Evolutionary conservation across 2,113 vertebrate species (phyloP), one percentile per base, ranked within the genome.

Genomic region (Tinamus guttatus): DNA sequence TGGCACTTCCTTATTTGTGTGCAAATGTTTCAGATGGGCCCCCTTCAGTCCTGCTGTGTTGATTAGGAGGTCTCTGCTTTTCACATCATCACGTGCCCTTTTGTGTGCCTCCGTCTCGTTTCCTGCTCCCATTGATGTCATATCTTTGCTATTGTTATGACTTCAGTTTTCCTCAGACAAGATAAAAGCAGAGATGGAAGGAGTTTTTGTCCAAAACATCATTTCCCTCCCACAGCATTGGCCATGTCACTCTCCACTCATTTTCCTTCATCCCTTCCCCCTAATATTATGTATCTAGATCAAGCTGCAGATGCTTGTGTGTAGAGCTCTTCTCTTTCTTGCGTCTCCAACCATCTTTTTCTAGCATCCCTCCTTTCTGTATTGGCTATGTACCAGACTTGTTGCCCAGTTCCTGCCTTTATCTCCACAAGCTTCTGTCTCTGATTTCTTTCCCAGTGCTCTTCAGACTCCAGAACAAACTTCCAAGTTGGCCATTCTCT

Each of bases 381-480:
- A 70, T 95, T 93, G 88, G 88, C 59, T 12, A 0, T 4, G 25
- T 40, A 73, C n/a, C 78, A 87, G 77, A 62, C 58, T 69, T 81
- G 34, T 49, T 86, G 77, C 62, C 83, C 67, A 86, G 21, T 84
- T 94, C 62, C 85, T 90, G 77, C 54, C 77, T 94, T 82, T 92
- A 65, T 90, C 82, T 79, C 62, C 87, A 81, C 58, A 68, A 88
- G 65, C 16, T 27, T 81, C 76, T 92, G 58, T 87, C 86, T 89
- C 92, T 95, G 86, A 74, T 95, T 95, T 90, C 95, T 92, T 90
- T 96, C 88, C 90, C 92, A 90, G 83, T 32, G 58, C 19, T 96
- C 88, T 93, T 96, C 75, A 92, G 69, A 83, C 69, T 96, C 77
- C 83, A 90, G 75, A 52, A 84, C 60, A 81, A 78, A 40, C 56